These are phyloP conservation scores for Hydrotaea cyrtoneurina DNA, from an alignment of 2,888 invertebrate genomes.

Conservation along the genomic window DNA sequence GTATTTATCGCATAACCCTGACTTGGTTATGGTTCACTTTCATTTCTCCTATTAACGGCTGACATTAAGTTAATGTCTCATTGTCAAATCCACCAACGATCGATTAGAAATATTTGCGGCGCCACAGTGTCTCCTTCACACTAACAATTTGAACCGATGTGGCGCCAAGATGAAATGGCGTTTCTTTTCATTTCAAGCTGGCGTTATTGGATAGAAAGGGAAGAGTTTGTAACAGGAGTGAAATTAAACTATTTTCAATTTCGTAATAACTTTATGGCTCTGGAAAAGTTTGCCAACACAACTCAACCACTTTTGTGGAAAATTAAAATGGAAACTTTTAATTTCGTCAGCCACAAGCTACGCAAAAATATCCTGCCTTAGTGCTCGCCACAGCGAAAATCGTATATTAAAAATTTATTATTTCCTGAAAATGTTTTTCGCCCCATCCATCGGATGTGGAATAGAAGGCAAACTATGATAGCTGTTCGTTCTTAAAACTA, in stretches of 20 bases:
- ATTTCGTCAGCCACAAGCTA: background rate
- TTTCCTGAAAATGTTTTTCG: constrained; percentile 47
- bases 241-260: constrained; percentile 16
- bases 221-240: background rate
- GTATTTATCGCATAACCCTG: no score
- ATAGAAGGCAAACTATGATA: background rate
- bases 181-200: background rate
- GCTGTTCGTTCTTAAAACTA: background rate
- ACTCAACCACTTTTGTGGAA: background rate
- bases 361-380: constrained; percentile 15
- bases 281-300: constrained; percentile 9
- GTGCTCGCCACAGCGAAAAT: background rate
- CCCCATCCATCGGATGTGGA: background rate
- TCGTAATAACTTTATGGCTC: background rate
- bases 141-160: constrained; percentile 9
- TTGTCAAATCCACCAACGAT: background rate
- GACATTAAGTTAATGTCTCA: background rate
- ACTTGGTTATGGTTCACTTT: no score
- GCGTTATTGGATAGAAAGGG: background rate
- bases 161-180: background rate
- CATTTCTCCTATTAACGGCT: background rate
- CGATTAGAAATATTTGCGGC: constrained; percentile 14
- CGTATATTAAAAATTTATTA: constrained; percentile 60
- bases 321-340: constrained; percentile 11
- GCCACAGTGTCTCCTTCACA: background rate